These are phyloP conservation scores for Syrphus vitripennis DNA, from an alignment of 2,888 invertebrate genomes.

Conservation along the genomic window DNA sequence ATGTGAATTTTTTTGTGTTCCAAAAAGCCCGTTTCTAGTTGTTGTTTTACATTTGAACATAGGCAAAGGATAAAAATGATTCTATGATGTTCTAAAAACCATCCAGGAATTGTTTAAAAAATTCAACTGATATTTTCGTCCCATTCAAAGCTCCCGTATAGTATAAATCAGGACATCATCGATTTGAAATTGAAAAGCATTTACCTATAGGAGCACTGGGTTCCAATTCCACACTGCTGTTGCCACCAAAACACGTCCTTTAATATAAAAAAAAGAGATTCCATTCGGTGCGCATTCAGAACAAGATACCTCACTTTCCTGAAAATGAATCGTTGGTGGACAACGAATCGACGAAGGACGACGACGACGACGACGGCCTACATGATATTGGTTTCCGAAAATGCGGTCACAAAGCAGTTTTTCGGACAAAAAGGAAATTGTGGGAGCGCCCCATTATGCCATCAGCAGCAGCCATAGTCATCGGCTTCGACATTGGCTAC, in stretches of 20 bases:
- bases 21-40: background rate
- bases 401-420: slow-evolving; percentile 52
- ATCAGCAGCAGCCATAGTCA: background rate
- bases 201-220: background rate
- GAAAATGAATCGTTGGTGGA: slow-evolving; percentile 18
- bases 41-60: background rate
- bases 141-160: background rate
- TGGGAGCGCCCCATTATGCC: background rate
- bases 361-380: slow-evolving; percentile 26
- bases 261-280: background rate
- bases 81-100: background rate
- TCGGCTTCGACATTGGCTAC: background rate
- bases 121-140: background rate
- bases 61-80: slow-evolving; percentile 20
- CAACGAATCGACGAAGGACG: background rate
- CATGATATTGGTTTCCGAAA: slow-evolving; percentile 66
- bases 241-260: slow-evolving; percentile 5
- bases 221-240: background rate
- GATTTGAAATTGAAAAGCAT: slow-evolving; percentile 50
- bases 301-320: slow-evolving; percentile 14
- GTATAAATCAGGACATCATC: slow-evolving; percentile 39
- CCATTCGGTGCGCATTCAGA: slow-evolving; percentile 9
- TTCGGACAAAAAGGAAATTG: background rate
- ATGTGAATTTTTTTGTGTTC: background rate
- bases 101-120: slow-evolving; percentile 22